Evolutionary conservation across 2,113 vertebrate genomes (phyloP).

Genomic region (Platysteira castanea): DNA sequence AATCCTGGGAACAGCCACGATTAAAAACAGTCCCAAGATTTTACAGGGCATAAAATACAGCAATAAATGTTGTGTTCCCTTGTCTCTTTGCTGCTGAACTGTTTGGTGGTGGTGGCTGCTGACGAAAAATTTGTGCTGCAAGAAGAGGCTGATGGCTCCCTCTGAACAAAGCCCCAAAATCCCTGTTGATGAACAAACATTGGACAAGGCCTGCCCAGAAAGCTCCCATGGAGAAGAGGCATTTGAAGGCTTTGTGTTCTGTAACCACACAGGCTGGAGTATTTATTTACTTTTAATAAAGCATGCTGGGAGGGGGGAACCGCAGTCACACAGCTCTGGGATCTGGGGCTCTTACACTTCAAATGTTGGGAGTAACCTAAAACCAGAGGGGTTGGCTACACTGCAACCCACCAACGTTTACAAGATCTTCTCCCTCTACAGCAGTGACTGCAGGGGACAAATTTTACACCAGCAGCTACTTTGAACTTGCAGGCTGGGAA

Average conservation of each 20-base stretch:
- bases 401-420: neutral
- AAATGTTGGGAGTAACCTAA: neutral
- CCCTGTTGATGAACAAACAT: neutral
- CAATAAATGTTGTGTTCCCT: neutral
- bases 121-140: neutral
- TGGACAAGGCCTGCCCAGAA: neutral
- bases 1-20: neutral
- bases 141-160: neutral
- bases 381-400: neutral
- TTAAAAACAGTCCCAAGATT: neutral
- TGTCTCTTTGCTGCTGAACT: neutral
- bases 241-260: constrained; percentile 40
- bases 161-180: constrained; percentile 1
- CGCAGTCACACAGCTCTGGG: neutral
- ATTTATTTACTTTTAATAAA: neutral
- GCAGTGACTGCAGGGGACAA: neutral
- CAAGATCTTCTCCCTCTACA: neutral
- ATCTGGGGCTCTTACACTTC: neutral
- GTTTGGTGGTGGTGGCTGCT: neutral
- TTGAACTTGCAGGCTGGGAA: neutral
- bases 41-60: neutral
- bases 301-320: neutral
- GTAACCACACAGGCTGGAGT: neutral
- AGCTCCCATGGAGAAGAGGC: neutral
- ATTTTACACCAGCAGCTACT: neutral